These are phyloP conservation scores for Sciurus vulgaris DNA, from an alignment of 2,797 vertebrate species.

Conservation along the genomic window DNA sequence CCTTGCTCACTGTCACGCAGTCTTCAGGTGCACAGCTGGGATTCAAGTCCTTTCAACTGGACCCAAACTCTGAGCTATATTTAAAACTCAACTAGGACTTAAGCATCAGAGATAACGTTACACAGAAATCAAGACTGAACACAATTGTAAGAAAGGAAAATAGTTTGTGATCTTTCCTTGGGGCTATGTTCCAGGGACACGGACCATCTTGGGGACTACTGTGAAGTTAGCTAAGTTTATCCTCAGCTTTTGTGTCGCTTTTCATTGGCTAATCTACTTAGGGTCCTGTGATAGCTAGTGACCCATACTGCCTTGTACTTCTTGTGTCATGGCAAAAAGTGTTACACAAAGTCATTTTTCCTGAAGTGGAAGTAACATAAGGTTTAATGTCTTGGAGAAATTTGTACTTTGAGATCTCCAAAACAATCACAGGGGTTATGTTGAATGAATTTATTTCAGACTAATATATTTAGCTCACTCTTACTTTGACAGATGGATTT, in stretches of 20 bases:
- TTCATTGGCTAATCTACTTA: background rate
- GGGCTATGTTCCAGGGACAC: background rate
- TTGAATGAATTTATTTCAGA: slow-evolving; percentile 44
- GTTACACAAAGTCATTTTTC: slow-evolving; percentile 42
- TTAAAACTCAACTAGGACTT: slow-evolving; percentile 40
- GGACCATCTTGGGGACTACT: background rate
- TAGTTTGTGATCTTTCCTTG: background rate
- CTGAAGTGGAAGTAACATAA: background rate
- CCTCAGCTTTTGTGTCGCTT: background rate
- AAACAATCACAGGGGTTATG: background rate
- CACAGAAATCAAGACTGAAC: slow-evolving; percentile 9
- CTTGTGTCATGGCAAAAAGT: background rate
- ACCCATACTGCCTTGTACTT: background rate
- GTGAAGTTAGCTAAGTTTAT: background rate
- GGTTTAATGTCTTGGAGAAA: background rate
- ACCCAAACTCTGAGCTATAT: background rate
- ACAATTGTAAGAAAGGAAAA: slow-evolving; percentile 27
- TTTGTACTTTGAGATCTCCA: slow-evolving; percentile 30
- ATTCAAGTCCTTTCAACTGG: slow-evolving; percentile 7
- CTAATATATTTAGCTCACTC: background rate
- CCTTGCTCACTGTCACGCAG: background rate
- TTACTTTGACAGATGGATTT: background rate
- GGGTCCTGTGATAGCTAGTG: background rate
- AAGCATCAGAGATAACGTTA: background rate
- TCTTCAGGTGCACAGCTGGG: background rate